Conservation (phyloP, 2,113 vertebrate species). For the Nothobranchius kuhntae region DNA sequence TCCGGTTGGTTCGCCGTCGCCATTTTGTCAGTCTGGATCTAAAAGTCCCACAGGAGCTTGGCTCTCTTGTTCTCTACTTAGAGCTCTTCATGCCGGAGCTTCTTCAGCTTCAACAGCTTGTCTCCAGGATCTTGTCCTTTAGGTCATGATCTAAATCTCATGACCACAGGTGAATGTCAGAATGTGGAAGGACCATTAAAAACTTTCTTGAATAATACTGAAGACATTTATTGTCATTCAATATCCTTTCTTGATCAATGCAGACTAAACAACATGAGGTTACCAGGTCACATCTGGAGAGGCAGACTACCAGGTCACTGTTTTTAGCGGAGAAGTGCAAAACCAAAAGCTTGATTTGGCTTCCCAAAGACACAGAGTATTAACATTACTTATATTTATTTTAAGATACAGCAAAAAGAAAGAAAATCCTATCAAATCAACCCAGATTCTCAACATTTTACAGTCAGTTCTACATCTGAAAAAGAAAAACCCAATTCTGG, state of each 20-base stretch:
- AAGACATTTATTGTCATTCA: neutral
- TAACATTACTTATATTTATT: neutral
- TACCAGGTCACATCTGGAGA: neutral
- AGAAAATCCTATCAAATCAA: constrained; percentile 10
- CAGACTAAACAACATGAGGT: neutral
- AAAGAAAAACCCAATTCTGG: neutral
- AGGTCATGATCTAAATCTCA: too few species aligned
- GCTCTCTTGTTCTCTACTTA: too few species aligned
- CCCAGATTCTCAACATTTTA: constrained; percentile 10
- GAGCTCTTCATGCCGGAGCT: too few species aligned
- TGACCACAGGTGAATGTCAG: too few species aligned
- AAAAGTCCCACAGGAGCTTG: too few species aligned
- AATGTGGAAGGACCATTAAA: too few species aligned
- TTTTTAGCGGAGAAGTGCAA: neutral
- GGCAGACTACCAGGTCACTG: neutral
- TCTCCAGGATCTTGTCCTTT: too few species aligned
- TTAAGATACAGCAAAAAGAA: neutral
- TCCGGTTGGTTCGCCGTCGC: too few species aligned
- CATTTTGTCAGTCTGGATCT: too few species aligned
- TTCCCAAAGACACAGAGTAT: too few species aligned
- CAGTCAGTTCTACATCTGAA: neutral
- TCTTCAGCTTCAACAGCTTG: too few species aligned
- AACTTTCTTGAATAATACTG: neutral
- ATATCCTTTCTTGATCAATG: neutral
- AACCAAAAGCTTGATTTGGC: neutral